A percentile compares a stretch with the other conserved stretches of the same genome.
These are phyloP conservation scores for Andrena dorsata DNA, from an alignment of 2,888 invertebrate genomes.

Conservation along the genomic window DNA sequence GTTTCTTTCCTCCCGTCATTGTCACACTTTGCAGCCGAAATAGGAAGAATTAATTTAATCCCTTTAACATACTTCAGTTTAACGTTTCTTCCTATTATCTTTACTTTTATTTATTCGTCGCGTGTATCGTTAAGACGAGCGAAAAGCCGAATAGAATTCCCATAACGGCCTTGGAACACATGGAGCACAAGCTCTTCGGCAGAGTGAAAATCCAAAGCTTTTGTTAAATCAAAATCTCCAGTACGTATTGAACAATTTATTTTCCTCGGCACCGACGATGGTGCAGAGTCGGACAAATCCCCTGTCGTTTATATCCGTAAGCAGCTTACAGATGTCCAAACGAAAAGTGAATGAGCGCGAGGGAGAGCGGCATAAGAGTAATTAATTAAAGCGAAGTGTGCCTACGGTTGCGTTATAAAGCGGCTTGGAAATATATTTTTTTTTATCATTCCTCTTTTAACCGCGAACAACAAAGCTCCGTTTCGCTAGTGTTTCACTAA, in stretches of 20 bases:
- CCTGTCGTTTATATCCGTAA: constrained; percentile 61
- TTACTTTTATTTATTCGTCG: not conserved
- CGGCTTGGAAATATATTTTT: constrained; percentile 32
- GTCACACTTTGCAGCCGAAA: too few relatives aligned
- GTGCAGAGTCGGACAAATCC: constrained; percentile 55
- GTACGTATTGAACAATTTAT: constrained; percentile 57
- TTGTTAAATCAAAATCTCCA: constrained; percentile 63
- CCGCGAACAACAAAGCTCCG: not conserved
- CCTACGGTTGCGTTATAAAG: constrained; percentile 42
- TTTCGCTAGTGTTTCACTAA: constrained; percentile 2
- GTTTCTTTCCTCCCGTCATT: too few relatives aligned
- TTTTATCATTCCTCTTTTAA: not conserved
- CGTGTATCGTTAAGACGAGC: not conserved
- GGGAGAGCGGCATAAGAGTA: constrained; percentile 42
- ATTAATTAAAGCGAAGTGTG: constrained; percentile 55
- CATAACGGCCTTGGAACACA: constrained; percentile 5
- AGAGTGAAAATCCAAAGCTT: constrained; percentile 38
- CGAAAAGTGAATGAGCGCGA: constrained; percentile 41
- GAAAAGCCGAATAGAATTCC: constrained; percentile 14
- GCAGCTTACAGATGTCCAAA: constrained; percentile 60
- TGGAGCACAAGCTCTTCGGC: constrained; percentile 6
- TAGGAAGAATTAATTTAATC: too few relatives aligned
- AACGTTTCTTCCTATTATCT: not conserved
- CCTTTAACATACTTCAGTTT: too few relatives aligned
- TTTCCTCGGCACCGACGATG: constrained; percentile 53